phyloP scores from a whole-genome alignment of 2,888 invertebrate species.

The Gymnoscelis rufifasciata region DNA sequence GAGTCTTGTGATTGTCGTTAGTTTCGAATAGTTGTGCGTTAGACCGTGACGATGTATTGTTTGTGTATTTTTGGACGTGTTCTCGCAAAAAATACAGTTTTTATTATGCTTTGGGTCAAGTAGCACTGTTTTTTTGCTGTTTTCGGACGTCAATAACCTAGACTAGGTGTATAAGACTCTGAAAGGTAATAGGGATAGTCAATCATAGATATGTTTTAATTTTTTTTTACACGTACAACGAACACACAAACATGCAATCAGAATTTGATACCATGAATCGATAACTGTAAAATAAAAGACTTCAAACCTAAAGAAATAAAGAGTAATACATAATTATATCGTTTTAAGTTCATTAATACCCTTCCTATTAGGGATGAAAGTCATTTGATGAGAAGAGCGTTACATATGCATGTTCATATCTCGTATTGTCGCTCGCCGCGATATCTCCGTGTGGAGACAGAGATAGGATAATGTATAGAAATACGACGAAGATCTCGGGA shows the following conservation, averaged over 20 bases:
- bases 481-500: too few species aligned
- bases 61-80: constrained; percentile 11
- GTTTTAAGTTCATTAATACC: constrained; percentile 7
- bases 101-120: too few species aligned
- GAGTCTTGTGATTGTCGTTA: constrained; percentile 12
- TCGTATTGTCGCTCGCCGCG: too few species aligned
- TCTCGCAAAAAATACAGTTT: background rate
- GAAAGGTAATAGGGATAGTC: too few species aligned
- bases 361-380: background rate
- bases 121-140: too few species aligned
- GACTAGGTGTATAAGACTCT: too few species aligned
- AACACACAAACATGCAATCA: constrained; percentile 8
- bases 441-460: too few species aligned
- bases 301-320: constrained; percentile 26
- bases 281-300: constrained; percentile 27
- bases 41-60: constrained; percentile 6
- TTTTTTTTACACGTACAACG: constrained; percentile 2
- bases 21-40: constrained; percentile 13
- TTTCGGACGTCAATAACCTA: too few species aligned
- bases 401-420: too few species aligned
- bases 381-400: too few species aligned
- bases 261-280: constrained; percentile 20
- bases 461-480: too few species aligned
- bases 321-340: constrained; percentile 19
- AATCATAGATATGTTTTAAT: background rate